phyloP scores from a whole-genome alignment of 35 echinoderm and acorn worm genomes.

The Acanthaster planci region DNA sequence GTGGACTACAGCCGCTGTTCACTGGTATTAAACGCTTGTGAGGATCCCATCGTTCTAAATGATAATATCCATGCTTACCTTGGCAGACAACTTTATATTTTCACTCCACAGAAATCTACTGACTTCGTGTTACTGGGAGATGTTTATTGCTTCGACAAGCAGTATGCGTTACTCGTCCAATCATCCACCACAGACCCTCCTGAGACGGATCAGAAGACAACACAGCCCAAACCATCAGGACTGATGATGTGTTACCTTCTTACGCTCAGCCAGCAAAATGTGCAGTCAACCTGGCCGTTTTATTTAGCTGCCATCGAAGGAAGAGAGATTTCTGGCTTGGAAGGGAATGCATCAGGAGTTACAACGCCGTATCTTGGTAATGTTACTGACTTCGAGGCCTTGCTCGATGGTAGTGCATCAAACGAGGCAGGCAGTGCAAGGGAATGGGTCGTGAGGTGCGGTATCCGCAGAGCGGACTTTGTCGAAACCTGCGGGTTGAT shows the following conservation, averaged over 20 bases:
- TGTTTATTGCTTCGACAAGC: not conserved
- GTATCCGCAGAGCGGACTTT: not conserved
- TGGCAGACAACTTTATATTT: not conserved
- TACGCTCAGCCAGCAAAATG: not conserved
- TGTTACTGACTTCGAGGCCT: not conserved
- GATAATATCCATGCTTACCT: no score
- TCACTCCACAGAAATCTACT: not conserved
- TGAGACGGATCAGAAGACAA: no score
- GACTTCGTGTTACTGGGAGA: not conserved
- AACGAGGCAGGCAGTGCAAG: not conserved
- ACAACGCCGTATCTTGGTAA: not conserved
- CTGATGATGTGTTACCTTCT: not conserved
- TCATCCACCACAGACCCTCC: no score
- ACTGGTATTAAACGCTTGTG: not conserved
- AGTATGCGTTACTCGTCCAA: not conserved
- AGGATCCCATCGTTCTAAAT: no score
- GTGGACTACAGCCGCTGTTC: not conserved
- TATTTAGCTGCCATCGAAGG: not conserved
- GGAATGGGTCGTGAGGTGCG: not conserved
- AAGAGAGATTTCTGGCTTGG: not conserved
- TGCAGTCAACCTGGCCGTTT: not conserved
- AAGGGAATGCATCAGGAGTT: not conserved
- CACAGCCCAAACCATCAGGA: not conserved
- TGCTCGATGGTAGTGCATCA: not conserved
- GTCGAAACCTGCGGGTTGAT: not conserved